Conservation (phyloP, 1,140 invertebrate genomes). For the Drosophila miranda region DNA sequence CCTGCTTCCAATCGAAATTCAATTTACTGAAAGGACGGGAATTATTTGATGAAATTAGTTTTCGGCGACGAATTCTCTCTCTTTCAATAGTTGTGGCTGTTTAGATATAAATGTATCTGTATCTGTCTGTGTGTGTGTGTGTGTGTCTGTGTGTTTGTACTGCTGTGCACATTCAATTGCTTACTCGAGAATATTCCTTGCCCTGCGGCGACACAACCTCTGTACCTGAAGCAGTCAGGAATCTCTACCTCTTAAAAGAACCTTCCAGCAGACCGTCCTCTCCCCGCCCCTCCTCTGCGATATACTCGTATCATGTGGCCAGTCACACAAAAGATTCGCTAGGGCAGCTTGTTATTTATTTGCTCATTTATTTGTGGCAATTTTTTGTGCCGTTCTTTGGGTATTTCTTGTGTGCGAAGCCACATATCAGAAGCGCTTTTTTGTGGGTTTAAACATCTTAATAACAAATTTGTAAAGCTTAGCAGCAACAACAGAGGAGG, state of each 20-base stretch:
- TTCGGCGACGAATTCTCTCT: constrained; percentile 39
- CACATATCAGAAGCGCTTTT: constrained; percentile 24
- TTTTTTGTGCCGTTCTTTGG: constrained; percentile 32
- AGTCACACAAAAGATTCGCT: constrained; percentile 32
- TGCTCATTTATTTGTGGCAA: constrained; percentile 65
- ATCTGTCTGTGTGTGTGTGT: constrained; percentile 21
- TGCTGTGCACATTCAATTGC: no score
- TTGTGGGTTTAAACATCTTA: constrained; percentile 61
- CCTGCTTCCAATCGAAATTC: constrained; percentile 41
- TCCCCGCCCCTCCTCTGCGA: neutral
- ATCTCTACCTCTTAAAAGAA: no score
- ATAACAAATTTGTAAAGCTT: constrained; percentile 68
- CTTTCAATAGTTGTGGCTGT: constrained; percentile 21
- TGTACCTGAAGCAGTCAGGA: no score
- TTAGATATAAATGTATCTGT: neutral
- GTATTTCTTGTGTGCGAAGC: neutral
- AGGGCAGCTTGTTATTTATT: constrained; percentile 58
- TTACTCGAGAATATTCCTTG: no score
- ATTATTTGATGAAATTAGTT: constrained; percentile 67
- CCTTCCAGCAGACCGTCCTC: neutral
- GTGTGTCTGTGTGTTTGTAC: constrained; percentile 5
- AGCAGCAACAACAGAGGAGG: constrained; percentile 31
- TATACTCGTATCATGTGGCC: constrained; percentile 2
- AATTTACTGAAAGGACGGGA: constrained; percentile 44
- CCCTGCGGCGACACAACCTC: no score